Conservation (phyloP, 2,888 invertebrate genomes). For the Eulithis testata region DNA sequence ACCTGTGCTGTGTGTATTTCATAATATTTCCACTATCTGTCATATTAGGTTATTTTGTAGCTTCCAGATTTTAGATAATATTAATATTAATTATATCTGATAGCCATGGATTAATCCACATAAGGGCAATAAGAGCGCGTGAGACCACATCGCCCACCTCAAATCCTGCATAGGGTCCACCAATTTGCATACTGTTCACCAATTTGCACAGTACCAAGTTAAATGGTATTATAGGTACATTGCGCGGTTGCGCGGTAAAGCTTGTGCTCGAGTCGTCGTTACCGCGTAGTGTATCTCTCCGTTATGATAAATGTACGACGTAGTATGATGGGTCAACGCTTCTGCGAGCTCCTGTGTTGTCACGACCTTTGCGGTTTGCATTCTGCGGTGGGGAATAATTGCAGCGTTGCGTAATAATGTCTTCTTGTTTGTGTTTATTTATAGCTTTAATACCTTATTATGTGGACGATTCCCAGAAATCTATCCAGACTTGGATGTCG, state of each 20-base stretch:
- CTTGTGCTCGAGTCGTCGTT: too few species aligned
- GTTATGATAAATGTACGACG: not conserved
- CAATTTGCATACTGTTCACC: conserved; percentile 6
- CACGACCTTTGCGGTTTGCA: conserved; percentile 43
- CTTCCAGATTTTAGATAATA: not conserved
- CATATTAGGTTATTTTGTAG: too few species aligned
- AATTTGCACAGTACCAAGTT: too few species aligned
- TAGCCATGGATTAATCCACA: conserved; percentile 13
- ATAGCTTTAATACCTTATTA: not conserved
- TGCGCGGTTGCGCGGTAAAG: too few species aligned
- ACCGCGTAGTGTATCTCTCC: too few species aligned
- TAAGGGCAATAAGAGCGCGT: conserved; percentile 49
- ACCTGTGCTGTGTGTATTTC: conserved; percentile 27
- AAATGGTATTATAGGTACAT: too few species aligned
- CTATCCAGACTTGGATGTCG: too few species aligned
- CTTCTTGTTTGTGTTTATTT: conserved; percentile 5
- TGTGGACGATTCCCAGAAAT: too few species aligned
- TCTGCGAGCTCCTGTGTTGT: conserved; percentile 27
- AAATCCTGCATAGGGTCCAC: conserved; percentile 34
- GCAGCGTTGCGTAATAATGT: conserved; percentile 18
- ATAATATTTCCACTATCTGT: conserved; percentile 6
- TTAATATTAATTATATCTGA: not conserved
- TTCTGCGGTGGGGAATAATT: conserved; percentile 29
- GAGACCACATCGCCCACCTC: conserved; percentile 33
- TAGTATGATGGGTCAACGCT: not conserved